These are phyloP conservation scores for Limenitis camilla DNA, from an alignment of 2,888 invertebrate genomes.

Conservation along the genomic window DNA sequence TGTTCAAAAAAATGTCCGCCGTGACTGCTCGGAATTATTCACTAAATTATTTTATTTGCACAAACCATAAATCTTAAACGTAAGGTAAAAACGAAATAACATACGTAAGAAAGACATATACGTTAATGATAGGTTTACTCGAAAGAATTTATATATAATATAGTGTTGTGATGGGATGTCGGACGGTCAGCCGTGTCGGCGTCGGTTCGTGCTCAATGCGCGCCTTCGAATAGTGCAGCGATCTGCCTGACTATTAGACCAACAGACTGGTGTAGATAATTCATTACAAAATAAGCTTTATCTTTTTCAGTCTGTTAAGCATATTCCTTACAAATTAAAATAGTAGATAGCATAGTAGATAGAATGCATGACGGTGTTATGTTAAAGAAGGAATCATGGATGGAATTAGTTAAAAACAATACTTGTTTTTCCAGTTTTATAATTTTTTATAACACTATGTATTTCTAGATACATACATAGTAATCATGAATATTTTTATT, in stretches of 20 bases:
- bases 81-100: constrained; percentile 66
- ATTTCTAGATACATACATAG: too few relatives aligned
- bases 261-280: not conserved
- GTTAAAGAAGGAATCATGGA: too few relatives aligned
- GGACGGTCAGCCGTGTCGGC: constrained; percentile 27
- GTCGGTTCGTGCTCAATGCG: constrained; percentile 19
- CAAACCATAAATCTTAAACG: constrained; percentile 52
- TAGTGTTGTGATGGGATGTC: constrained; percentile 18
- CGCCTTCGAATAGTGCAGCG: constrained; percentile 29
- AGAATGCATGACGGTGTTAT: too few relatives aligned
- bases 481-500: constrained; percentile 18
- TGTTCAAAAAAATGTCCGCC: too few relatives aligned
- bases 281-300: not conserved
- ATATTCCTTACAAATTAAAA: too few relatives aligned
- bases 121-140: constrained; percentile 68
- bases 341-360: too few relatives aligned
- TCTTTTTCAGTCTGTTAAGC: not conserved
- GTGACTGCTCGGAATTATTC: too few relatives aligned
- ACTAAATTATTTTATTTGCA: constrained; percentile 63
- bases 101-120: constrained; percentile 76
- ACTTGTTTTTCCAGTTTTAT: too few relatives aligned
- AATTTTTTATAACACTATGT: too few relatives aligned
- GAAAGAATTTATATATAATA: constrained; percentile 63
- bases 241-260: constrained; percentile 3
- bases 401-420: too few relatives aligned